Evolutionary conservation across 2,888 invertebrate genomes (phyloP).

Genomic region (Trichopria drosophilae): DNA sequence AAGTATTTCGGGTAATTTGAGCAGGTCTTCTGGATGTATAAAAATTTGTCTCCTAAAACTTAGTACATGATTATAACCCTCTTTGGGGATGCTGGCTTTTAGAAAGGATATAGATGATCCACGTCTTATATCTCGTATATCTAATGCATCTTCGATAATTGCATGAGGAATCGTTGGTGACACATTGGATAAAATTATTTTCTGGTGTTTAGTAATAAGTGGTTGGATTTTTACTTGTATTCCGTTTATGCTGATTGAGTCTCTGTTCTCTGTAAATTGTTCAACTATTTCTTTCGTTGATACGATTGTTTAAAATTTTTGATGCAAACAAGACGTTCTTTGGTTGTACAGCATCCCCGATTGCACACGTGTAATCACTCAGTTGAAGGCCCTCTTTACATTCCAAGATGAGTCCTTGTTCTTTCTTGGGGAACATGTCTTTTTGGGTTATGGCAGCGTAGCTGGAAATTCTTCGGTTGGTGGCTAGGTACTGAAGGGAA

Average conservation of each 20-base stretch:
- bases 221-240: conserved; percentile 8
- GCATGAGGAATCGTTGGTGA: conserved; percentile 14
- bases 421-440: neutral
- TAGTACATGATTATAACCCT: neutral
- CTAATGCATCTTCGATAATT: too few species aligned
- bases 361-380: conserved; percentile 2
- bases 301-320: conserved; percentile 14
- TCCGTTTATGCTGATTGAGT: conserved; percentile 4
- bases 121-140: neutral
- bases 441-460: too few species aligned
- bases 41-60: neutral
- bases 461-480: too few species aligned
- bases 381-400: neutral
- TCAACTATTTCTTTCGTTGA: conserved; percentile 9
- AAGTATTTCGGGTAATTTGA: neutral
- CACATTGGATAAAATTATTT: conserved; percentile 20
- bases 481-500: too few species aligned
- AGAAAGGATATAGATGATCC: neutral
- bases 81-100: too few species aligned
- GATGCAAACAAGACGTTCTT: conserved; percentile 20
- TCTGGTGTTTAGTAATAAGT: conserved; percentile 7
- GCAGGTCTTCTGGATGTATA: neutral
- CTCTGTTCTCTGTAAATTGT: conserved; percentile 11
- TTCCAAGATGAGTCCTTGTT: neutral
- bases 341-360: conserved; percentile 12